Percentiles rank a stretch among this genome's conserved stretches.
Evolutionary conservation across 2,888 invertebrate species (phyloP).

Genomic region (Drosophila multiciliata): DNA sequence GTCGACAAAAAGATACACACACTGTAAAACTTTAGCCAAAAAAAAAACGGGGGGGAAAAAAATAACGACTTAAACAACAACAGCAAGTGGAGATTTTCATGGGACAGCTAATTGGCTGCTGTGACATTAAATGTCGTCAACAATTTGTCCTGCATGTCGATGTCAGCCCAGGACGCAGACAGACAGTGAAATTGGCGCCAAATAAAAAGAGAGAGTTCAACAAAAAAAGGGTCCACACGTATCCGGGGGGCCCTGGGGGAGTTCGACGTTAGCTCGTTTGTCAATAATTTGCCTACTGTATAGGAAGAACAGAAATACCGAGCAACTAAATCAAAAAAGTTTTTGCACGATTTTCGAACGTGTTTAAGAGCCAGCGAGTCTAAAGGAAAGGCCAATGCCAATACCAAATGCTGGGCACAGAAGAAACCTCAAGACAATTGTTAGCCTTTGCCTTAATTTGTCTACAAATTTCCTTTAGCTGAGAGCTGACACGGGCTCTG

Average conservation of each 20-base stretch:
- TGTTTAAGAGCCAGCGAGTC: constrained; percentile 49
- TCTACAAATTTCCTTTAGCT: constrained; percentile 67
- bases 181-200: constrained; percentile 77
- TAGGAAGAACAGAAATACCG: constrained; percentile 11
- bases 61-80: constrained; percentile 30
- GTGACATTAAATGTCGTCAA: constrained; percentile 81
- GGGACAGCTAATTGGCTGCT: constrained; percentile 82
- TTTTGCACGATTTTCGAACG: constrained; percentile 75
- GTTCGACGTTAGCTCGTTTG: constrained; percentile 52
- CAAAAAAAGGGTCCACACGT: constrained; percentile 27
- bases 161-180: constrained; percentile 61
- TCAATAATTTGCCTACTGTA: constrained; percentile 75
- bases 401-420: constrained; percentile 15
- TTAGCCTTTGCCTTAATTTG: constrained; percentile 75
- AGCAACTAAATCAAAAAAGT: constrained; percentile 78
- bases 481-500: constrained; percentile 32
- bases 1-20: constrained; percentile 42
- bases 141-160: constrained; percentile 81
- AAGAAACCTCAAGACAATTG: constrained; percentile 53
- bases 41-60: constrained; percentile 24
- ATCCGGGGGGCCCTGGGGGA: constrained; percentile 2
- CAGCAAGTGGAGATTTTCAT: constrained; percentile 74
- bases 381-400: constrained; percentile 53
- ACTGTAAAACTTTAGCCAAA: constrained; percentile 55
- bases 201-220: constrained; percentile 67